Conservation (phyloP, 2,888 invertebrate species). For the Glaucopsyche alexis region DNA sequence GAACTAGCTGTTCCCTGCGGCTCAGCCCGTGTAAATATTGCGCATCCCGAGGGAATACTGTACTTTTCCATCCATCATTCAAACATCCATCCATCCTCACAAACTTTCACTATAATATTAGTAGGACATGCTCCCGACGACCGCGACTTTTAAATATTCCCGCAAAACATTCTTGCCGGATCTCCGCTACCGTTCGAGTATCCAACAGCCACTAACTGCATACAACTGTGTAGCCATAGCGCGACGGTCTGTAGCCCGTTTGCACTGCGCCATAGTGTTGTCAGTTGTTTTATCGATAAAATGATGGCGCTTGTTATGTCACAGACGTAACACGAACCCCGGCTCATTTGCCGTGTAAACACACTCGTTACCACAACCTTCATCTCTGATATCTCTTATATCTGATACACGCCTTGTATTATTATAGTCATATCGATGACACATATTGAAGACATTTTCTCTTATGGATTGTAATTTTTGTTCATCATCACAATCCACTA, state of each 20-base stretch:
- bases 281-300: conserved; percentile 8
- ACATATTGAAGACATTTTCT: neutral
- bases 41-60: too few relatives aligned
- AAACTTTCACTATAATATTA: too few relatives aligned
- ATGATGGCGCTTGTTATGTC: neutral
- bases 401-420: neutral
- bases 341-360: neutral
- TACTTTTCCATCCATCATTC: too few relatives aligned
- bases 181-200: too few relatives aligned
- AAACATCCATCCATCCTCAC: too few relatives aligned
- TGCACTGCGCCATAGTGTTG: neutral
- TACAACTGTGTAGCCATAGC: too few relatives aligned
- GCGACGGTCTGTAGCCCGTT: neutral
- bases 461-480: neutral
- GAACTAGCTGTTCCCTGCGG: too few relatives aligned
- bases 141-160: too few relatives aligned
- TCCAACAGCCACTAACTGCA: neutral
- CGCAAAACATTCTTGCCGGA: too few relatives aligned
- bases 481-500: neutral
- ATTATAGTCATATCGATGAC: neutral
- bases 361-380: conserved; percentile 14
- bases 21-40: too few relatives aligned
- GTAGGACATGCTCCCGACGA: too few relatives aligned
- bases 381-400: neutral
- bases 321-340: neutral